phyloP scores from a whole-genome alignment of 2,797 vertebrate genomes.

The Discoglossus pictus region DNA sequence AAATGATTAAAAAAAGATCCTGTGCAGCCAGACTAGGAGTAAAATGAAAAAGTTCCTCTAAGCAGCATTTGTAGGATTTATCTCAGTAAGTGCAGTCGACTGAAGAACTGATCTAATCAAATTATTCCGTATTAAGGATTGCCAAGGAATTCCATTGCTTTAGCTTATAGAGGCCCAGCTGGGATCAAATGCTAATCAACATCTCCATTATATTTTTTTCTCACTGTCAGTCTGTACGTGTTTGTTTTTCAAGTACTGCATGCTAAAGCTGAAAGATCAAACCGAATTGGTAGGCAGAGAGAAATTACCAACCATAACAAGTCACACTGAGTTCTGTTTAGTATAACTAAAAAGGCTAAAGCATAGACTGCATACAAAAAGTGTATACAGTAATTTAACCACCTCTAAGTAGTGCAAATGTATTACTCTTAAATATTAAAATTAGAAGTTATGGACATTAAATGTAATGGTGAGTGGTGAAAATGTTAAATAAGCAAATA shows the following conservation, averaged over 20 bases:
- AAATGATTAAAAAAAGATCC: no score
- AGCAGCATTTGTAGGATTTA: constrained; percentile 60
- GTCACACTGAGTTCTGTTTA: background rate
- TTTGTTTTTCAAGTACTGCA: constrained; percentile 83
- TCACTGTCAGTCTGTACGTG: constrained; percentile 70
- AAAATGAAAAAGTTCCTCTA: background rate
- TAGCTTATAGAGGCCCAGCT: constrained; percentile 70
- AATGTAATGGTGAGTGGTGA: no score
- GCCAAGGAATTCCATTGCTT: constrained; percentile 72
- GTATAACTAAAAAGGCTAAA: no score
- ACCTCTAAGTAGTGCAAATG: no score
- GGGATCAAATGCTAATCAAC: constrained; percentile 75
- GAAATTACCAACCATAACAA: constrained; percentile 48
- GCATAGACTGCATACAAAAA: no score
- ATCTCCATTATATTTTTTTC: constrained; percentile 68
- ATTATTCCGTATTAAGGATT: constrained; percentile 77
- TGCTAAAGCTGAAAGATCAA: constrained; percentile 53
- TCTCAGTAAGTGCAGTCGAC: constrained; percentile 70
- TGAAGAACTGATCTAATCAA: constrained; percentile 74
- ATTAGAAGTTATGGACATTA: no score
- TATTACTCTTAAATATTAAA: no score
- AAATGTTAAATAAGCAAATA: no score
- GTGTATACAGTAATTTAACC: no score
- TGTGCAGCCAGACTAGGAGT: no score
- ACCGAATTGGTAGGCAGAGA: constrained; percentile 53